phyloP scores from a whole-genome alignment of 2,113 vertebrate species.

The Phocoena phocoena region DNA sequence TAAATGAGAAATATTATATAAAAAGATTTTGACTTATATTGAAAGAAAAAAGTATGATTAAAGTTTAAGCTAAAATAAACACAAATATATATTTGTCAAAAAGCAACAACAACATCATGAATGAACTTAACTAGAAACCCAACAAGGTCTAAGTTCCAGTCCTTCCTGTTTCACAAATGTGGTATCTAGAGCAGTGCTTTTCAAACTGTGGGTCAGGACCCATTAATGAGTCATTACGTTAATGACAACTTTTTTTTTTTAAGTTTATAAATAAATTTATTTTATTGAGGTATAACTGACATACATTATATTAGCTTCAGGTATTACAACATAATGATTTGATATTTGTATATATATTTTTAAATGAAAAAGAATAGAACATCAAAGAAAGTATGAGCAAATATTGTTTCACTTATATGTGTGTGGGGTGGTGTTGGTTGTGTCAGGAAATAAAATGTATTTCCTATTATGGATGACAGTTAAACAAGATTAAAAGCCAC shows the following conservation, averaged over 20 bases:
- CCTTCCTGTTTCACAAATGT: not conserved
- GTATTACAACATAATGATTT: not conserved
- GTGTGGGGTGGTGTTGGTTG: not conserved
- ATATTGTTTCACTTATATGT: not conserved
- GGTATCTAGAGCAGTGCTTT: not conserved
- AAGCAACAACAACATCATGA: not conserved
- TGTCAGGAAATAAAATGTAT: not conserved
- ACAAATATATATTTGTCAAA: not conserved
- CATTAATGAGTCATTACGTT: not conserved
- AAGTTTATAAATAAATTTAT: not conserved
- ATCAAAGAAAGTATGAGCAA: not conserved
- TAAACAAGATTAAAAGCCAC: not conserved
- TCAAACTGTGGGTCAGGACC: not conserved
- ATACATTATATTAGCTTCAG: not conserved
- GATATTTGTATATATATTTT: not conserved
- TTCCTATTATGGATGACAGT: not conserved
- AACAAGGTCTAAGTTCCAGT: not conserved
- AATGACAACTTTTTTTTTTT: not conserved
- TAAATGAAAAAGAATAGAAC: not conserved
- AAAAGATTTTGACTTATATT: not conserved
- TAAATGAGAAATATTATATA: not conserved
- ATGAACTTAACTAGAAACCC: not conserved
- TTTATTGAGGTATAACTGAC: not conserved
- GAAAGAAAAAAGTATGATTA: not conserved
- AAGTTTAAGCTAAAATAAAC: not conserved